These are phyloP conservation scores for Hylaea fasciaria DNA, from an alignment of 2,888 invertebrate genomes.

Conservation along the genomic window DNA sequence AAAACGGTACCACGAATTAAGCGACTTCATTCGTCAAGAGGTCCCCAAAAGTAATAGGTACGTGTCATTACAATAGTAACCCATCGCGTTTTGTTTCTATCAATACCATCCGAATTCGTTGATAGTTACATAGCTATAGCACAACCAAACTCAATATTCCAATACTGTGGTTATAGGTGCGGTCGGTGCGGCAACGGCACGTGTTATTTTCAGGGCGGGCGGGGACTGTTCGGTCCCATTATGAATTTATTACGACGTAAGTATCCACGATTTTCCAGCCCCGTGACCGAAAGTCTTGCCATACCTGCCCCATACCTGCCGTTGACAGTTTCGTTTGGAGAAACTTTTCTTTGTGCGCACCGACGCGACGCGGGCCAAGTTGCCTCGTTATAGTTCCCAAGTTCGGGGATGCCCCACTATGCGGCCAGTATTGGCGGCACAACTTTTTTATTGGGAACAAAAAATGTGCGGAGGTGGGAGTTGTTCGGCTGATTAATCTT, in stretches of 20 bases:
- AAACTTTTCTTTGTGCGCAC: conserved; percentile 73
- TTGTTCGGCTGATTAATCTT: conserved; percentile 28
- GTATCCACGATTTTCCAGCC: conserved; percentile 41
- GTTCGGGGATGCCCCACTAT: conserved; percentile 32
- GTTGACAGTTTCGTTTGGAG: conserved; percentile 70
- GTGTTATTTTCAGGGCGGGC: too few species aligned
- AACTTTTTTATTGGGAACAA: conserved; percentile 40
- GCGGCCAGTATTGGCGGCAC: conserved; percentile 25
- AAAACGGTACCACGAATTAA: too few species aligned
- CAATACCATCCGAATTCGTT: too few species aligned
- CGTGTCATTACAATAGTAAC: too few species aligned
- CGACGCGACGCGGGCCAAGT: conserved; percentile 49
- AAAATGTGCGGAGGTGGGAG: conserved; percentile 31
- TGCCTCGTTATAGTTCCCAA: conserved; percentile 61
- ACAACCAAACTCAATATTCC: too few species aligned
- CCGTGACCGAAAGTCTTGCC: conserved; percentile 44
- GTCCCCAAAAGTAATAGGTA: too few species aligned
- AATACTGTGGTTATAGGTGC: too few species aligned
- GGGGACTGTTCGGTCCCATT: too few species aligned
- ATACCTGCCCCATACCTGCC: conserved; percentile 72
- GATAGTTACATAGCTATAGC: too few species aligned
- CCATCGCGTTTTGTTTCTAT: too few species aligned
- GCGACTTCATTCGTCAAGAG: too few species aligned
- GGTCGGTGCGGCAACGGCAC: too few species aligned
- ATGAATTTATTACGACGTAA: background rate